Conservation (phyloP, 2,113 vertebrate genomes). For the Zosterops lateralis region DNA sequence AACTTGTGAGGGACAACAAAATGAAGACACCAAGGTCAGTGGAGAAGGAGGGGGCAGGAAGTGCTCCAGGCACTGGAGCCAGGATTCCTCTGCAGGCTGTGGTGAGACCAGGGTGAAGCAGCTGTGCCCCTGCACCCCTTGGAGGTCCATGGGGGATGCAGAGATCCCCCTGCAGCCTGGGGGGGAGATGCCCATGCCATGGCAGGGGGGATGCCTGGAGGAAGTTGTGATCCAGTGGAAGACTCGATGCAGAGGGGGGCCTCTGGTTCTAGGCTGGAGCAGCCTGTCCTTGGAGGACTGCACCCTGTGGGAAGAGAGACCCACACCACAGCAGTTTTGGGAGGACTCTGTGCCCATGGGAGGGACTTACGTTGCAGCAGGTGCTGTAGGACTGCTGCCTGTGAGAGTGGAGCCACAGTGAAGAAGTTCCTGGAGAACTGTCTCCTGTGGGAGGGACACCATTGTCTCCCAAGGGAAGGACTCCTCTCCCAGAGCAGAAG, state of each 20-base stretch:
- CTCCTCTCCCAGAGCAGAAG: not conserved
- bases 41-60: not conserved
- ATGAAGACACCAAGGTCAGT: too few species aligned
- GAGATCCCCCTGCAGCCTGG: not conserved
- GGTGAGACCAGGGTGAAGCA: not conserved
- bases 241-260: rapidly evolving
- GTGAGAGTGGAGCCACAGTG: too few species aligned
- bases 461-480: rapidly evolving
- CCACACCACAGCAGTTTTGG: too few species aligned
- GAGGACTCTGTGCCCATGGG: not conserved
- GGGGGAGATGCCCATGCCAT: rapidly evolving
- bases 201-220: not conserved
- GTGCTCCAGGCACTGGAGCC: rapidly evolving
- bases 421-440: too few species aligned
- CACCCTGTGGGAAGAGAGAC: too few species aligned
- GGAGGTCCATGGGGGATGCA: not conserved
- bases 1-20: not conserved
- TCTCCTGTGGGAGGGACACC: not conserved
- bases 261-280: too few species aligned
- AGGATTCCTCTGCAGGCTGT: not conserved
- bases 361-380: not conserved
- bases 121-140: too few species aligned
- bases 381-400: not conserved
- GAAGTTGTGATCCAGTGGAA: not conserved
- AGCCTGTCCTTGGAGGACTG: too few species aligned